These are phyloP conservation scores for Vanessa atalanta DNA, from an alignment of 1,140 invertebrate genomes.

Conservation along the genomic window DNA sequence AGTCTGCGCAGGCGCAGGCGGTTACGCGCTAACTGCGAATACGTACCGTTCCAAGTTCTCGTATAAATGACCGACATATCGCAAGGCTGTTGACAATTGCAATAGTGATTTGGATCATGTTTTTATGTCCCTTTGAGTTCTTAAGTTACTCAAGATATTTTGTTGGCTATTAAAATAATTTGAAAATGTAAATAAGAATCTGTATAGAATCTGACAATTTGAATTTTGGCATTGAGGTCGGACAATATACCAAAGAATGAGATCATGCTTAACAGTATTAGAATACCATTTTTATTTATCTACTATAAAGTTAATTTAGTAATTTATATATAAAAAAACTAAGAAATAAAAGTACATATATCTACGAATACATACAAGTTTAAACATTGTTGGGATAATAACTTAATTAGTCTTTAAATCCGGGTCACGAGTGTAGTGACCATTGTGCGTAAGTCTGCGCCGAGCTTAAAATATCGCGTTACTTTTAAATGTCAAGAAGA, in stretches of 20 bases:
- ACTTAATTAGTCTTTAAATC: constrained; percentile 1
- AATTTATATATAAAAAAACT: not conserved
- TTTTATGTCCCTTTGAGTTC: not conserved
- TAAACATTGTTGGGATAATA: not conserved
- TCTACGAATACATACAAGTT: not conserved
- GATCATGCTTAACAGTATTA: too few relatives aligned
- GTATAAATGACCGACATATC: constrained; percentile 33
- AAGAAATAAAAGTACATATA: not conserved
- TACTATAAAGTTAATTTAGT: too few relatives aligned
- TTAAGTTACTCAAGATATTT: too few relatives aligned
- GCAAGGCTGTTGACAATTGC: constrained; percentile 30
- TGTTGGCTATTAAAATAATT: too few relatives aligned
- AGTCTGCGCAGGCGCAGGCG: constrained; percentile 10
- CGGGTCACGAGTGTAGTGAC: constrained; percentile 5
- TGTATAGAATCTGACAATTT: too few relatives aligned
- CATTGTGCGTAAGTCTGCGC: constrained; percentile 2
- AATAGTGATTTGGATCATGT: constrained; percentile 16
- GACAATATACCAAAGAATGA: too few relatives aligned
- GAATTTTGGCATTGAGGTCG: too few relatives aligned
- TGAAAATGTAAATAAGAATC: too few relatives aligned
- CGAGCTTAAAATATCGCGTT: constrained; percentile 9
- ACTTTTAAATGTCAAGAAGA: constrained; percentile 11
- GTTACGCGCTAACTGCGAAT: constrained; percentile 26
- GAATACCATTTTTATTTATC: too few relatives aligned
- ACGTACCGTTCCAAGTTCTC: constrained; percentile 22